These are phyloP conservation scores for Galeopterus variegatus DNA, from an alignment of 2,113 vertebrate genomes.

Conservation along the genomic window DNA sequence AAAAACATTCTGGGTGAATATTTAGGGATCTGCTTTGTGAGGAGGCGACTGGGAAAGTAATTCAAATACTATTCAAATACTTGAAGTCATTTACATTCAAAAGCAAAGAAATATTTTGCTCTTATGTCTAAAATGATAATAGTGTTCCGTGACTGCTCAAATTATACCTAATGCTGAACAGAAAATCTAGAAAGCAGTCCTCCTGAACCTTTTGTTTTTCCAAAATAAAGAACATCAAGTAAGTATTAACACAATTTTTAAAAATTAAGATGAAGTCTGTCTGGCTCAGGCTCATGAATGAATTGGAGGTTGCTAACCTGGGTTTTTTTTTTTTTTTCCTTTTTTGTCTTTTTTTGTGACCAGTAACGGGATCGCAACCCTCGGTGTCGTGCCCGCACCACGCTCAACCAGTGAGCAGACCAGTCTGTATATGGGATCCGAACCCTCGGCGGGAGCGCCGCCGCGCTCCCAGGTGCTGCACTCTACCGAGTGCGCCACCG, in stretches of 20 bases:
- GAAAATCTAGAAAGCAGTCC: constrained; percentile 44
- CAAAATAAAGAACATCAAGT: not conserved
- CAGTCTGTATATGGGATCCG: no score
- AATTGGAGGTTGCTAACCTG: not conserved
- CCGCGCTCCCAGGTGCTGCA: no score
- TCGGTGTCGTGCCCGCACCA: no score
- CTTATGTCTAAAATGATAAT: not conserved
- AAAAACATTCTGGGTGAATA: constrained; percentile 11
- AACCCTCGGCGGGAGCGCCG: no score
- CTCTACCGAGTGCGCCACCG: no score
- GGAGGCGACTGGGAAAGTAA: not conserved
- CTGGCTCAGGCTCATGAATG: not conserved
- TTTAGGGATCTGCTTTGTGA: not conserved
- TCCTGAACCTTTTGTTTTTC: not conserved
- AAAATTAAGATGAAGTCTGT: constrained; percentile 15
- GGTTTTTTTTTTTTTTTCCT: no score
- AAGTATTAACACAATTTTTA: not conserved
- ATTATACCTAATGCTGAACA: not conserved
- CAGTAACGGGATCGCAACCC: no score
- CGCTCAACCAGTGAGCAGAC: no score
- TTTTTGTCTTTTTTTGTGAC: no score
- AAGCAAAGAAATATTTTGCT: constrained; percentile 50
- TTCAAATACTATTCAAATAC: not conserved
- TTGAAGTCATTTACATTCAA: constrained; percentile 20
- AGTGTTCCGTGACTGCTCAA: not conserved